A percentile compares a stretch with the other conserved stretches of the same genome.
Evolutionary conservation across 2,888 invertebrate species (phyloP).

Genomic region (Ochropacha duplaris): DNA sequence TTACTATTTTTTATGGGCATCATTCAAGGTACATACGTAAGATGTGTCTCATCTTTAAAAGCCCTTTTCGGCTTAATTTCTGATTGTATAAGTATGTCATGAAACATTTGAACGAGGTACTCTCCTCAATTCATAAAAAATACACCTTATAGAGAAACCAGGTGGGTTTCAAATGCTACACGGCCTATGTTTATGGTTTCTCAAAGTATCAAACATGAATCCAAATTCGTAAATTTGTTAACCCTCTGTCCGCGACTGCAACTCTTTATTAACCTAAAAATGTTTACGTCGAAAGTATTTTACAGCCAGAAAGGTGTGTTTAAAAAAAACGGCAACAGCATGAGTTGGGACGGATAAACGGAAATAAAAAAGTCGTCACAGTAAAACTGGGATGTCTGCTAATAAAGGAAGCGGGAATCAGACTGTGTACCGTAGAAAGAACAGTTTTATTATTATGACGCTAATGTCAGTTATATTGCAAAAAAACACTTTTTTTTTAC

Average conservation of each 20-base stretch:
- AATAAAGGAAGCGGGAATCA: conserved; percentile 72
- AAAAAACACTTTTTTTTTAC: conserved; percentile 33
- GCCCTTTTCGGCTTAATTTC: too few species aligned
- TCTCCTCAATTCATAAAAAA: too few species aligned
- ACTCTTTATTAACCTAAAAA: conserved; percentile 61
- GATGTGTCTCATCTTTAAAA: background rate
- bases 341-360: conserved; percentile 49
- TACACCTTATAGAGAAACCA: too few species aligned
- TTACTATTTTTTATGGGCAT: conserved; percentile 5
- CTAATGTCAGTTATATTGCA: conserved; percentile 61
- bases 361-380: conserved; percentile 75
- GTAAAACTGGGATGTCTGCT: conserved; percentile 61
- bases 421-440: conserved; percentile 51
- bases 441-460: conserved; percentile 71
- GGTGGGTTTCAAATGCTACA: too few species aligned
- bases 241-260: conserved; percentile 35
- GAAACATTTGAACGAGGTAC: too few species aligned
- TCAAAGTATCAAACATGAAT: conserved; percentile 8
- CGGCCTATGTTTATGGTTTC: background rate
- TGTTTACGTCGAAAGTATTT: conserved; percentile 62
- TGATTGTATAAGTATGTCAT: too few species aligned
- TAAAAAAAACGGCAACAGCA: conserved; percentile 42
- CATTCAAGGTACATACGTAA: background rate
- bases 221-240: conserved; percentile 31
- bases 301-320: conserved; percentile 48